phyloP scores from a whole-genome alignment of 2,113 vertebrate genomes.

The Salminus brasiliensis region DNA sequence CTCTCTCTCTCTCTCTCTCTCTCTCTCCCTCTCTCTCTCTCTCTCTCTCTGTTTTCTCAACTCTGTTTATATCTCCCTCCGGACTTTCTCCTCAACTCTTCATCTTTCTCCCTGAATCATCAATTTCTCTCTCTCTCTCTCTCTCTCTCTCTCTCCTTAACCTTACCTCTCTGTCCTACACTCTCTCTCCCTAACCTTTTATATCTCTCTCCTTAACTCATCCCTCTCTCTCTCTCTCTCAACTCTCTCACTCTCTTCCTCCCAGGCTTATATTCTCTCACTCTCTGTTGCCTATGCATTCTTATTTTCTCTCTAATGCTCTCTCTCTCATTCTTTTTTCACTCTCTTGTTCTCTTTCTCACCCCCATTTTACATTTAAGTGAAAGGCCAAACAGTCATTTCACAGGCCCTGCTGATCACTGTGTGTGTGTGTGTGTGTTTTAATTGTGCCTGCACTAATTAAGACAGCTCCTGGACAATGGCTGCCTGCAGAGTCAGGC shows the following conservation, averaged over 20 bases:
- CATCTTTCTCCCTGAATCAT: too few relatives aligned
- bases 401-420: constrained; percentile 45
- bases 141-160: constrained; percentile 51
- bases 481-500: neutral
- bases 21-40: neutral
- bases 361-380: too few relatives aligned
- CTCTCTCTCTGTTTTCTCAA: too few relatives aligned
- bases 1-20: neutral
- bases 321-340: constrained; percentile 50
- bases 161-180: too few relatives aligned
- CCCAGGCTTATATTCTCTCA: too few relatives aligned
- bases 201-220: constrained; percentile 45
- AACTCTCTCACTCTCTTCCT: too few relatives aligned
- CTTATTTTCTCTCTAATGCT: too few relatives aligned
- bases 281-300: too few relatives aligned
- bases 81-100: too few relatives aligned
- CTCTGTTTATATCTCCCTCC: too few relatives aligned
- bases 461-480: constrained; percentile 28
- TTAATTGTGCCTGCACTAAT: constrained; percentile 58
- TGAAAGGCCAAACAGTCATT: constrained; percentile 42
- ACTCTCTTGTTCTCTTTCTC: constrained; percentile 33
- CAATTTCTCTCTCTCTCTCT: neutral
- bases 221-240: constrained; percentile 34
- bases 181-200: too few relatives aligned
- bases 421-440: constrained; percentile 7